Evolutionary conservation across 2,113 vertebrate species (phyloP).

Genomic region (Aix galericulata): DNA sequence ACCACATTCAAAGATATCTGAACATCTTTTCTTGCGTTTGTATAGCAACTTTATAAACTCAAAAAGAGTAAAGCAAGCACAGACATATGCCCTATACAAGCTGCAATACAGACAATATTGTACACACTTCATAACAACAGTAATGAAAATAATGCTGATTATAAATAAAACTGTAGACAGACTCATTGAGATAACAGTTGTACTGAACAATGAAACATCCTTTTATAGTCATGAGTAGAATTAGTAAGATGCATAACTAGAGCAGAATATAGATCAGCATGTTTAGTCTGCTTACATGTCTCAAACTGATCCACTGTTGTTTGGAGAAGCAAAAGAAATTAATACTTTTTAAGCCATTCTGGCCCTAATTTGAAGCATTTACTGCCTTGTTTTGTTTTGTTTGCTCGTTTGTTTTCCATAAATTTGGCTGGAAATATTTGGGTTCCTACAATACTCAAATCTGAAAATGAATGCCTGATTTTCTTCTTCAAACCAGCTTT

Average conservation of each 20-base stretch:
- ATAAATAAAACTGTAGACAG: conserved; percentile 59
- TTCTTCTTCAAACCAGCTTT: conserved; percentile 25
- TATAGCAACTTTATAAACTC: conserved; percentile 61
- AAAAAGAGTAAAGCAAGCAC: conserved; percentile 59
- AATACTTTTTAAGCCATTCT: not conserved
- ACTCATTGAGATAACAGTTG: conserved; percentile 59
- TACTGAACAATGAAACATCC: conserved; percentile 54
- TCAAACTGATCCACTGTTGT: conserved; percentile 21
- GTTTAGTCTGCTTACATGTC: conserved; percentile 41
- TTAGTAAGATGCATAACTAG: conserved; percentile 51
- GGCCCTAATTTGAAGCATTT: conserved; percentile 21
- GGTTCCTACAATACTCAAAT: conserved; percentile 19
- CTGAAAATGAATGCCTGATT: not conserved
- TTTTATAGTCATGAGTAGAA: conserved; percentile 53
- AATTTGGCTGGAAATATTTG: conserved; percentile 8
- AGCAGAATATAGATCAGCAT: conserved; percentile 56
- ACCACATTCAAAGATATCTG: conserved; percentile 39
- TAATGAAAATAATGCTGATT: conserved; percentile 51
- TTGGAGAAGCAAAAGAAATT: not conserved
- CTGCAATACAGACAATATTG: conserved; percentile 65
- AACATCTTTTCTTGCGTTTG: conserved; percentile 56
- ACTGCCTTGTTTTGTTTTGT: not conserved
- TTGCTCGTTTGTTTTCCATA: not conserved
- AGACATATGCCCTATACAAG: conserved; percentile 68
- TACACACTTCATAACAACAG: conserved; percentile 61